Conservation (phyloP, 2,797 vertebrate genomes). For the Syngnathus rostellatus region DNA sequence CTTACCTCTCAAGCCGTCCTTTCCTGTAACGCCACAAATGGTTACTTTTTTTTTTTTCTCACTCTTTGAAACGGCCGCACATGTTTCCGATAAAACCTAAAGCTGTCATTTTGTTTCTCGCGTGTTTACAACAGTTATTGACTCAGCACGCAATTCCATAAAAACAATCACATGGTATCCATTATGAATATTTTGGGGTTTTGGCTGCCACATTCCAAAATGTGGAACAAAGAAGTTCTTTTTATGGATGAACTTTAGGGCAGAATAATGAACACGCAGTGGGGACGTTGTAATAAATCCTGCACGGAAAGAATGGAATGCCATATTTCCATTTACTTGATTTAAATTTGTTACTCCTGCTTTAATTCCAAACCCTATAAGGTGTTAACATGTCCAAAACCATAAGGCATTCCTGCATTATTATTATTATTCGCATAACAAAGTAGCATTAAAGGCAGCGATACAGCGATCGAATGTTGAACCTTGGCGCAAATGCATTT, state of each 20-base stretch:
- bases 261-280: neutral
- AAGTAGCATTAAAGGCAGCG: neutral
- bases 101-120: slow-evolving; percentile 24
- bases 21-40: neutral
- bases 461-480: neutral
- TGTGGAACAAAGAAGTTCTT: slow-evolving; percentile 11
- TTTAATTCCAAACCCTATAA: neutral
- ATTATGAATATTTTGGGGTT: slow-evolving; percentile 9
- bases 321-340: neutral
- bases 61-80: slow-evolving; percentile 16
- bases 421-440: neutral
- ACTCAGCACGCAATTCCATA: slow-evolving; percentile 12
- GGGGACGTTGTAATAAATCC: neutral
- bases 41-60: neutral
- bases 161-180: slow-evolving; percentile 13
- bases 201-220: slow-evolving; percentile 10
- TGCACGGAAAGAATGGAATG: neutral
- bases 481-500: neutral
- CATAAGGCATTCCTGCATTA: neutral
- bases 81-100: slow-evolving; percentile 17
- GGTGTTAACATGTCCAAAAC: neutral
- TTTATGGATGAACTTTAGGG: neutral
- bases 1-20: neutral
- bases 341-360: neutral
- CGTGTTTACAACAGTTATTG: slow-evolving; percentile 18